Evolutionary conservation across 2,888 invertebrate species (phyloP).

Genomic region (Amitus sp.): DNA sequence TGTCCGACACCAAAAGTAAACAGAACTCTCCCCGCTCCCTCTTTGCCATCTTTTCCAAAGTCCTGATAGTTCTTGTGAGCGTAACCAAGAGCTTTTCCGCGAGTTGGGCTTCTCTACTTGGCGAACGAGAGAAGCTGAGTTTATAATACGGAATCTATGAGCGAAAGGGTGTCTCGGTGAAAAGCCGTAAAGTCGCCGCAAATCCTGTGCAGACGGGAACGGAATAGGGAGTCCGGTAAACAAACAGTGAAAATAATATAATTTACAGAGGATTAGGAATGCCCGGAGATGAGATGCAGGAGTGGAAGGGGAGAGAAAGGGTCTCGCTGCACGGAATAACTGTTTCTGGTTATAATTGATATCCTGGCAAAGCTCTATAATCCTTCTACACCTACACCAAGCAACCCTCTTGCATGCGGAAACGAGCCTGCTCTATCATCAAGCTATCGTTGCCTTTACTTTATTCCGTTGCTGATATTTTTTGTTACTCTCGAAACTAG

Average conservation of each 20-base stretch:
- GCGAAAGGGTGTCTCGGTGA: constrained; percentile 42
- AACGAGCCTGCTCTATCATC: constrained; percentile 51
- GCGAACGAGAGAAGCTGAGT: constrained; percentile 28
- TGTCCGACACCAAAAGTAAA: constrained; percentile 63
- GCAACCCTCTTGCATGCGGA: constrained; percentile 61
- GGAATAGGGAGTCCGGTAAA: constrained; percentile 62
- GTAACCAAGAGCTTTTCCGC: too few relatives aligned
- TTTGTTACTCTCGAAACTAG: background rate
- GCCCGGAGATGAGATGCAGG: constrained; percentile 49
- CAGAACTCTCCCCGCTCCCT: constrained; percentile 51
- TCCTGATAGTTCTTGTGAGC: background rate
- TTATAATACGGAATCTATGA: constrained; percentile 48
- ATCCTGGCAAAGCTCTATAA: constrained; percentile 66
- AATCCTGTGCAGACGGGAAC: constrained; percentile 59
- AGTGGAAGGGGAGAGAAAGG: constrained; percentile 48
- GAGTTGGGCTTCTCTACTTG: too few relatives aligned
- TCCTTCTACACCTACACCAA: constrained; percentile 56
- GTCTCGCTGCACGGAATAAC: constrained; percentile 63
- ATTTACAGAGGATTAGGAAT: constrained; percentile 66
- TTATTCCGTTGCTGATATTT: background rate
- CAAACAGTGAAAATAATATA: constrained; percentile 67
- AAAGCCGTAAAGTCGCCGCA: constrained; percentile 65
- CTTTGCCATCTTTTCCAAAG: background rate
- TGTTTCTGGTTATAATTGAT: constrained; percentile 67
- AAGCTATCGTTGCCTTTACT: constrained; percentile 48